phyloP scores from a whole-genome alignment of 2,113 vertebrate genomes.

The Xiphophorus couchianus region DNA sequence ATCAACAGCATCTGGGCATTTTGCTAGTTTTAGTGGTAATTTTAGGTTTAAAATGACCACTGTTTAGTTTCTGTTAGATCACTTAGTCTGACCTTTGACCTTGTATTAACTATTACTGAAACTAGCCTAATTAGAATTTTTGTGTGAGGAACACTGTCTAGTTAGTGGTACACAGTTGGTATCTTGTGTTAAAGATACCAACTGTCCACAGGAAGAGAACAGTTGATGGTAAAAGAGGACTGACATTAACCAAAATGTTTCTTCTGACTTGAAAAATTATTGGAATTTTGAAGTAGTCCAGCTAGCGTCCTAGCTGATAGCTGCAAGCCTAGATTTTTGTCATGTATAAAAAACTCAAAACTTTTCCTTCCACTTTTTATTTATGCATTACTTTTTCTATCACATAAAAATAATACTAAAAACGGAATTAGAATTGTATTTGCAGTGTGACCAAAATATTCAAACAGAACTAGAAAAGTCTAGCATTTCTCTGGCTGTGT shows the following conservation, averaged over 20 bases:
- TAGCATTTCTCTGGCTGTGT: too few species aligned
- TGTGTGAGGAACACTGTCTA: slow-evolving; percentile 38
- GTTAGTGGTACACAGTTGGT: slow-evolving; percentile 22
- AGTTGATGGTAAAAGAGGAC: neutral
- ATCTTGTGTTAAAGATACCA: slow-evolving; percentile 4
- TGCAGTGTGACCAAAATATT: neutral
- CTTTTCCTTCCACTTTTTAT: too few species aligned
- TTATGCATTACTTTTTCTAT: neutral
- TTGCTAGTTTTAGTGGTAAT: slow-evolving; percentile 4
- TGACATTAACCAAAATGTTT: too few species aligned
- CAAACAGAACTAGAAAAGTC: neutral
- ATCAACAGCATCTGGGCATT: slow-evolving; percentile 25
- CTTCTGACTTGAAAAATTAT: too few species aligned
- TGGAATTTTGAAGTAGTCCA: too few species aligned
- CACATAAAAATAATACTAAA: neutral
- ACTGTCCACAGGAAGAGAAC: too few species aligned
- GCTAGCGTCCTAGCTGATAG: too few species aligned
- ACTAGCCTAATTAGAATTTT: slow-evolving; percentile 33
- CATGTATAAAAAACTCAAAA: too few species aligned
- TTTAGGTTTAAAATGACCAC: neutral
- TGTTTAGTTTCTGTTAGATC: slow-evolving; percentile 2
- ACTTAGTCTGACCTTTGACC: slow-evolving; percentile 50
- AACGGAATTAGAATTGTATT: neutral
- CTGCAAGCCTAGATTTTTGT: too few species aligned
- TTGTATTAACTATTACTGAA: slow-evolving; percentile 24